Evolutionary conservation across 2,888 invertebrate species (phyloP), one percentile per base, ranked within the genome.

Genomic region (Cistogaster globosa): DNA sequence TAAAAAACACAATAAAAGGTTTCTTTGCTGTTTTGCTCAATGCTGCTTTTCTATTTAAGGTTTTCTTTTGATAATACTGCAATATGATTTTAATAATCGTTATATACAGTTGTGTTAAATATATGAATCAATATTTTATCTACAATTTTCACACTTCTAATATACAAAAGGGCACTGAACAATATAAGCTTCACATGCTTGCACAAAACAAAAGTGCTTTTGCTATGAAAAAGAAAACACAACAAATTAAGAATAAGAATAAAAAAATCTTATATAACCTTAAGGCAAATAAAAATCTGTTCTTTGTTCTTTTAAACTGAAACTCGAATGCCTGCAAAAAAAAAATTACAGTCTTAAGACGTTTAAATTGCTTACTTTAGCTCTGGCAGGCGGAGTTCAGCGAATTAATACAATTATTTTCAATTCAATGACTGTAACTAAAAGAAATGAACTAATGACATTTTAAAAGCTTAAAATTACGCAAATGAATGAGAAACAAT

Each of bases 341-440:
- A 58, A 26, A 48, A 51, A 20, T 18, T 16, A 9, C 0, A 51
- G 16, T 72, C 67, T 55, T 84, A 84, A 85, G 69, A 77, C 77
- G 81, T 68, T 81, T 81, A 81, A 74, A 63, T 57, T 69, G 74
- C 68, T 84, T 26, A 67, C 18, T 80, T 53, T 18, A 9, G 18
- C 8, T n/a, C 18, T 51, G 76, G 76, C 51, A 32, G 53, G 26
- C 18, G 22, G 38, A 32, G 32, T 32, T 32, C 20, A 69, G 62
- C 45, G 53, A 48, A 89, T 88, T 91, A 88, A 91, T 88, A 87
- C 88, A 88, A 91, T 91, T 91, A 91, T 85, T 91, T 91, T 90
- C 91, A 87, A 89, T 58, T 88, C 91, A 91, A 63, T 90, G 91
- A 89, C 84, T 88, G 88, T 87, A 89, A 89, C 89, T 89, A 88